Evolutionary conservation across 2,113 vertebrate species (phyloP).

Genomic region (Fregata magnificens): DNA sequence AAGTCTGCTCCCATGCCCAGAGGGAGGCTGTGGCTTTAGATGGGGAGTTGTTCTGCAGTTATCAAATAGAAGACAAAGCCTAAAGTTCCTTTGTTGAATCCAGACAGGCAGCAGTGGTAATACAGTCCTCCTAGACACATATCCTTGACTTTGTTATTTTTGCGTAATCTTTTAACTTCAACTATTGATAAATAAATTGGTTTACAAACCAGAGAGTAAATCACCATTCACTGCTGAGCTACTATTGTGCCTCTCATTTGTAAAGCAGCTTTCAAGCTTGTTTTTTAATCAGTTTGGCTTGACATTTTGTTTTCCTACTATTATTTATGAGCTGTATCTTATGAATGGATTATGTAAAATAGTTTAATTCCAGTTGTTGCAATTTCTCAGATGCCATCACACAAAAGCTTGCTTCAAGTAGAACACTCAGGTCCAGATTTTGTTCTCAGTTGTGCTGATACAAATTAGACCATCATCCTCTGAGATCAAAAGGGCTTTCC

Average conservation of each 20-base stretch:
- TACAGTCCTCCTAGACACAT: background rate
- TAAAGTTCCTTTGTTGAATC: background rate
- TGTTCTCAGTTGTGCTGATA: background rate
- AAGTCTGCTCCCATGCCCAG: background rate
- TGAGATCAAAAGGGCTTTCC: conserved; percentile 5
- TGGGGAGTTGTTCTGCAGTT: background rate
- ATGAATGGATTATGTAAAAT: conserved; percentile 58
- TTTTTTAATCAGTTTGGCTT: conserved; percentile 42
- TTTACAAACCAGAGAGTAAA: conserved; percentile 21
- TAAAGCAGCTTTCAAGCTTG: conserved; percentile 24
- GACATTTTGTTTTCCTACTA: conserved; percentile 39
- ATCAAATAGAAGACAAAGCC: background rate
- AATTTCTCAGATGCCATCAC: conserved; percentile 30
- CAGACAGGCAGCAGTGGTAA: background rate
- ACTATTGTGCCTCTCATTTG: conserved; percentile 35
- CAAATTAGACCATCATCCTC: background rate
- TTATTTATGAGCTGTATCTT: conserved; percentile 55
- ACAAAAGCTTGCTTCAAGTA: background rate
- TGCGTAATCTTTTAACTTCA: conserved; percentile 28
- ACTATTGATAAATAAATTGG: conserved; percentile 36
- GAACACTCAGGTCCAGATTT: background rate
- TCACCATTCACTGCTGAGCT: conserved; percentile 12
- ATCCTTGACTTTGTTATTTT: background rate
- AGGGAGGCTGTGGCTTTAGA: background rate
- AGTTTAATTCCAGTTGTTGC: conserved; percentile 35